Conservation (phyloP, 1,140 invertebrate genomes). For the Pseudomyrmex flavicornis region DNA sequence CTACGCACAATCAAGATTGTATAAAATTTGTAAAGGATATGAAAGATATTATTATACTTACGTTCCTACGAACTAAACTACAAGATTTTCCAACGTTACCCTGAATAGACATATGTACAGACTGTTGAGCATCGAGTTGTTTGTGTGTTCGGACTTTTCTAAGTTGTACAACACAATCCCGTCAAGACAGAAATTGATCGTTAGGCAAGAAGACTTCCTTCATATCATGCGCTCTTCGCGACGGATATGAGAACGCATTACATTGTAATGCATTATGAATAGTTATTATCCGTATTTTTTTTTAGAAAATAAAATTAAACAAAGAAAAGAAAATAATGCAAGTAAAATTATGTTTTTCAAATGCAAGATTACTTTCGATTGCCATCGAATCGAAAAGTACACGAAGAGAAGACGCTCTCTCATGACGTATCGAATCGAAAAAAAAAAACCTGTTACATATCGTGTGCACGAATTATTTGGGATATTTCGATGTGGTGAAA, state of each 20-base stretch:
- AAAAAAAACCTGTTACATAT: slow-evolving; percentile 24
- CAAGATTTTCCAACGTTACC: slow-evolving; percentile 50
- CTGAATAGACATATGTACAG: slow-evolving; percentile 68
- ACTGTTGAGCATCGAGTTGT: slow-evolving; percentile 66
- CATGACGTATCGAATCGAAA: background rate
- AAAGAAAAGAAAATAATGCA: background rate
- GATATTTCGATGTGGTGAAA: slow-evolving; percentile 81
- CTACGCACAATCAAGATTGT: slow-evolving; percentile 10
- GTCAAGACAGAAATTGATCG: slow-evolving; percentile 34
- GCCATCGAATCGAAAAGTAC: too few relatives aligned
- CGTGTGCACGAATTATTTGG: slow-evolving; percentile 72
- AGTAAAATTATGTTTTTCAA: slow-evolving; percentile 2
- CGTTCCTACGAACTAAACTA: slow-evolving; percentile 48
- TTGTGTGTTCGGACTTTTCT: slow-evolving; percentile 1
- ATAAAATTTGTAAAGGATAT: slow-evolving; percentile 64
- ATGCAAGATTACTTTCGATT: background rate
- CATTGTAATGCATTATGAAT: slow-evolving; percentile 3
- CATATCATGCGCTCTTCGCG: background rate
- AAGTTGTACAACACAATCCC: slow-evolving; percentile 57
- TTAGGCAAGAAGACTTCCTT: slow-evolving; percentile 61
- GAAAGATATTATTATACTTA: slow-evolving; percentile 32
- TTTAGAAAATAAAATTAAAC: too few relatives aligned
- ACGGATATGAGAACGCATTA: slow-evolving; percentile 4
- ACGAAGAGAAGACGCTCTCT: too few relatives aligned
- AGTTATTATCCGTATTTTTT: too few relatives aligned